Percentiles rank a stretch among this genome's conserved stretches.
Evolutionary conservation across 2,797 vertebrate species (phyloP).

Genomic region (Tangara arthus): DNA sequence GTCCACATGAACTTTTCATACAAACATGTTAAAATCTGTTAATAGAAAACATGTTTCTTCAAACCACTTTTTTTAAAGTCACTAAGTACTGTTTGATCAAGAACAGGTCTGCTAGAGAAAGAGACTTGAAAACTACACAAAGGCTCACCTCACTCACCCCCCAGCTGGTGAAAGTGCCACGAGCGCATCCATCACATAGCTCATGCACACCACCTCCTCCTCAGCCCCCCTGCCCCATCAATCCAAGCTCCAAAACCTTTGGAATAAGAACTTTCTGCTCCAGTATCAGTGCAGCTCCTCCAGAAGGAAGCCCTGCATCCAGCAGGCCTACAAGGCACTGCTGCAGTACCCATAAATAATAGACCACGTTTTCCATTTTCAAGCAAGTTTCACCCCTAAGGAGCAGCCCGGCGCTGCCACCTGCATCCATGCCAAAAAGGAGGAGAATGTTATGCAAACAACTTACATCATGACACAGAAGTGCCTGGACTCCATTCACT

Average conservation of each 20-base stretch:
- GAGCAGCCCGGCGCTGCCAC: not conserved
- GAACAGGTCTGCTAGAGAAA: not conserved
- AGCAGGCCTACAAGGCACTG: not conserved
- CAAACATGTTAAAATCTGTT: not conserved
- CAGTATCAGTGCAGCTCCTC: not conserved
- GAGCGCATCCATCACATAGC: accelerated
- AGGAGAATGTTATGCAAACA: not conserved
- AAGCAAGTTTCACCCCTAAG: not conserved
- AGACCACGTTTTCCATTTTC: not conserved
- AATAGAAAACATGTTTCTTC: accelerated
- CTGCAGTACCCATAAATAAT: not conserved
- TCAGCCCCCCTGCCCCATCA: not conserved
- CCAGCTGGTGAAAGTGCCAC: not conserved
- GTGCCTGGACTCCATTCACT: not conserved
- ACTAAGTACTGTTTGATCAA: not conserved
- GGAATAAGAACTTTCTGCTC: not conserved
- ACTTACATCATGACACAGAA: not conserved
- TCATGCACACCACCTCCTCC: not conserved
- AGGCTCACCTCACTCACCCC: not conserved
- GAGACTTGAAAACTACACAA: not conserved
- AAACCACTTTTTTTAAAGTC: not conserved
- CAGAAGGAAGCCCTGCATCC: not conserved
- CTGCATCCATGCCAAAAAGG: not conserved
- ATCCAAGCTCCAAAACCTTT: not conserved
- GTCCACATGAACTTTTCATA: not conserved